A percentile compares a stretch with the other conserved stretches of the same genome.
Evolutionary conservation across 2,113 vertebrate species (phyloP).

Genomic region (Microcebus jonahi): DNA sequence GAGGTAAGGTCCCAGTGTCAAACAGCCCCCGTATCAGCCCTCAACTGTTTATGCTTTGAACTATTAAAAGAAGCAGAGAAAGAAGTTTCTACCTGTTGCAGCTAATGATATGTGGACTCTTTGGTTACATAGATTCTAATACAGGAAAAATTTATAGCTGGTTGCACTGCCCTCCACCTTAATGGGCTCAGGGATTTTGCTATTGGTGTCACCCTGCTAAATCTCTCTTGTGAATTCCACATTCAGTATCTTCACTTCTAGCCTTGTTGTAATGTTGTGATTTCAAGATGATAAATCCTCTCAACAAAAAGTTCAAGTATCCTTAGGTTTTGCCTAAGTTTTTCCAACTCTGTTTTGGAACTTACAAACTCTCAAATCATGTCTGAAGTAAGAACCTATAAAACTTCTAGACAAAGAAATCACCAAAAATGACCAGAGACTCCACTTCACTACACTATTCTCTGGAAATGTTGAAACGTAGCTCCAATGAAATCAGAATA

Average conservation of each 20-base stretch:
- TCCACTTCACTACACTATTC: neutral
- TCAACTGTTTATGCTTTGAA: neutral
- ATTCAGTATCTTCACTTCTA: neutral
- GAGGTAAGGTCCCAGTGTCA: neutral
- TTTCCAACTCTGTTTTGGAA: conserved; percentile 21
- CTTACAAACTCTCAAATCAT: neutral
- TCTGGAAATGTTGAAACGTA: neutral
- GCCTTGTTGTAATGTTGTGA: neutral
- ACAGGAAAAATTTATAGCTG: neutral
- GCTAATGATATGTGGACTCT: neutral
- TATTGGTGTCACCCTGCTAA: neutral
- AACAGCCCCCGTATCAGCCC: neutral
- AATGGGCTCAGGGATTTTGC: neutral
- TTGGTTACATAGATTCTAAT: neutral
- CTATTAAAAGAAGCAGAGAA: neutral
- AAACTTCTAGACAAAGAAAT: neutral
- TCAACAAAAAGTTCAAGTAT: neutral
- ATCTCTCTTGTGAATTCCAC: neutral
- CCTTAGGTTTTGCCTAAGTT: neutral
- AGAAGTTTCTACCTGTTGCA: neutral
- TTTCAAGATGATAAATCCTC: neutral
- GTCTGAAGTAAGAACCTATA: neutral
- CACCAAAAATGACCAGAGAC: neutral
- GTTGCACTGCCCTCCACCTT: no score
- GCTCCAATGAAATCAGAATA: neutral